Conservation (phyloP, 2,113 vertebrate species). For the Stercorarius parasiticus region DNA sequence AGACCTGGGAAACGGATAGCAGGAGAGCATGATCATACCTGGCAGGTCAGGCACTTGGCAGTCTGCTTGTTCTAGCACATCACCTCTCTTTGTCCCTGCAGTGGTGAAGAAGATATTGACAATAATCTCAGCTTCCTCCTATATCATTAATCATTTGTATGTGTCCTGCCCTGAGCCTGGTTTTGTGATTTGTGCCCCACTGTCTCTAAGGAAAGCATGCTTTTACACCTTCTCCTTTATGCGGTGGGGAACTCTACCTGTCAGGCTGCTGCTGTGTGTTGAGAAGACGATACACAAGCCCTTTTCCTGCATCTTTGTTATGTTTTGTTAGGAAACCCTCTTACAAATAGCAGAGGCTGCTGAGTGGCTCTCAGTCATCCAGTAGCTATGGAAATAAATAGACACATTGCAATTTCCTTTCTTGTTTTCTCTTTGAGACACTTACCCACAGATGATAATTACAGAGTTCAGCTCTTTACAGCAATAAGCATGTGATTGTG, state of each 20-base stretch:
- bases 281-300: neutral
- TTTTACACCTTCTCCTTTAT: neutral
- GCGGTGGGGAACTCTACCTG: neutral
- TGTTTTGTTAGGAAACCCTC: slow-evolving; percentile 36
- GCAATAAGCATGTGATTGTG: slow-evolving; percentile 8
- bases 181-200: neutral
- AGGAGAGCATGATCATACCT: neutral
- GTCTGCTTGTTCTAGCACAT: neutral
- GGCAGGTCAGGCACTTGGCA: neutral
- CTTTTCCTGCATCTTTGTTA: neutral
- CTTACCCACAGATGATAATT: slow-evolving; percentile 17
- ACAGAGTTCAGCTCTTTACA: slow-evolving; percentile 37
- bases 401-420: slow-evolving; percentile 45
- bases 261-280: neutral
- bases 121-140: neutral
- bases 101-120: neutral
- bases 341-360: slow-evolving; percentile 22
- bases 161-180: neutral
- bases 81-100: neutral
- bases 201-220: neutral
- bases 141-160: neutral
- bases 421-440: slow-evolving; percentile 56
- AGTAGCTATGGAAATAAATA: slow-evolving; percentile 54
- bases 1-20: neutral
- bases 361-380: slow-evolving; percentile 14